Percentiles rank a stretch among this genome's conserved stretches.
Conservation (phyloP, 1,140 invertebrate species). For the Euwallacea fornicatus region DNA sequence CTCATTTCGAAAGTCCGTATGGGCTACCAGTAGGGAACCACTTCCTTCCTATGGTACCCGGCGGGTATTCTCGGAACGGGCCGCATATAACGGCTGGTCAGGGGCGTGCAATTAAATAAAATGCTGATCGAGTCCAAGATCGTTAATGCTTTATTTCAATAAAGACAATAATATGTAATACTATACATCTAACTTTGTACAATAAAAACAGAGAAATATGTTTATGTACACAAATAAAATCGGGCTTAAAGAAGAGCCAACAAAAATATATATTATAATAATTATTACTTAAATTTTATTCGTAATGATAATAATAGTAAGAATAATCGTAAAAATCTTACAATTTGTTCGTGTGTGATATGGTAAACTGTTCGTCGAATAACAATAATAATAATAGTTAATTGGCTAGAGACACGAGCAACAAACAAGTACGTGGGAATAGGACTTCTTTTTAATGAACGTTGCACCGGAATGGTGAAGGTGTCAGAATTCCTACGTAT, state of each 20-base stretch:
- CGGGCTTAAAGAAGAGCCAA: conserved; percentile 44
- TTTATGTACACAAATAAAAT: conserved; percentile 50
- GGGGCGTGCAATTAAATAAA: conserved; percentile 10
- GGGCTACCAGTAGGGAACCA: conserved; percentile 40
- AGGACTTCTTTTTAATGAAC: too few species aligned
- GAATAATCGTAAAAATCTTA: conserved; percentile 39
- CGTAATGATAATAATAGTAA: conserved; percentile 22
- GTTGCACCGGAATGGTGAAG: too few species aligned
- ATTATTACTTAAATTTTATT: conserved; percentile 34
- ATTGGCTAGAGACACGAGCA: not conserved
- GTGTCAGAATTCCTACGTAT: too few species aligned
- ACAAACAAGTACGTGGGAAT: not conserved
- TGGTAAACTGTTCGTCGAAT: conserved; percentile 44
- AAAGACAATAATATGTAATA: conserved; percentile 55
- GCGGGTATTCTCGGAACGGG: conserved; percentile 38
- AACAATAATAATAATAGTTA: conserved; percentile 26
- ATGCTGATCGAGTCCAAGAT: not conserved
- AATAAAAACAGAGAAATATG: conserved; percentile 49
- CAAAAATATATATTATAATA: conserved; percentile 47
- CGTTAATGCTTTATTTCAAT: conserved; percentile 54
- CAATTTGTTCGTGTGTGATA: conserved; percentile 49
- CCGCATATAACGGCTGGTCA: not conserved
- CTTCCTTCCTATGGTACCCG: conserved; percentile 47
- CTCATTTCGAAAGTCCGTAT: conserved; percentile 38
- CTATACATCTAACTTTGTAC: conserved; percentile 55